These are phyloP conservation scores for Lamellibrachia columna DNA, from an alignment of 2,888 invertebrate species.

Conservation along the genomic window DNA sequence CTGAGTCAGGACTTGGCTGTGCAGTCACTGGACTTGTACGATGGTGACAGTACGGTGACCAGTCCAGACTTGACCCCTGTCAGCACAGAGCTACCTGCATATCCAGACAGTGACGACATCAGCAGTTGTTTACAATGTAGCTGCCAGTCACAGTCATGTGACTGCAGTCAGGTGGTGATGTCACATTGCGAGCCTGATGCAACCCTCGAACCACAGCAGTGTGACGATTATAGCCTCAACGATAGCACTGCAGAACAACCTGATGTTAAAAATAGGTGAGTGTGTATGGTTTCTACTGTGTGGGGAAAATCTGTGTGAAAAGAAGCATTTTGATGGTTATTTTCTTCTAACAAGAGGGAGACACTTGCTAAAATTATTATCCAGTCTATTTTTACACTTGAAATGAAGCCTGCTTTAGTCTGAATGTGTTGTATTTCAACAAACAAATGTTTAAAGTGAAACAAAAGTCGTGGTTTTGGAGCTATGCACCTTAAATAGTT, in stretches of 20 bases:
- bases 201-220: not conserved
- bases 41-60: not conserved
- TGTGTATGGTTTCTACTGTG: not conserved
- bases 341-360: not conserved
- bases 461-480: no score
- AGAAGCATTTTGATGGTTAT: no score
- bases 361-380: not conserved
- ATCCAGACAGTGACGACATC: not conserved
- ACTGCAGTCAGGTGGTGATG: slow-evolving; percentile 13
- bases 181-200: not conserved
- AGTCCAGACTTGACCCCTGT: not conserved
- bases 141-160: not conserved
- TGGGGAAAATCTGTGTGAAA: not conserved
- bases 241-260: not conserved
- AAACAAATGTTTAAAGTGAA: not conserved
- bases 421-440: not conserved
- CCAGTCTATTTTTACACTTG: not conserved
- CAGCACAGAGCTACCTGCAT: not conserved
- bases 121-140: not conserved
- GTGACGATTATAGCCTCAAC: not conserved
- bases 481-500: no score
- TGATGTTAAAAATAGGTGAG: not conserved
- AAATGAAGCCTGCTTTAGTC: not conserved
- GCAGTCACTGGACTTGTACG: not conserved
- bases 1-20: slow-evolving; percentile 23